Evolutionary conservation across 2,113 vertebrate genomes (phyloP).

Genomic region (Okapia johnstoni): DNA sequence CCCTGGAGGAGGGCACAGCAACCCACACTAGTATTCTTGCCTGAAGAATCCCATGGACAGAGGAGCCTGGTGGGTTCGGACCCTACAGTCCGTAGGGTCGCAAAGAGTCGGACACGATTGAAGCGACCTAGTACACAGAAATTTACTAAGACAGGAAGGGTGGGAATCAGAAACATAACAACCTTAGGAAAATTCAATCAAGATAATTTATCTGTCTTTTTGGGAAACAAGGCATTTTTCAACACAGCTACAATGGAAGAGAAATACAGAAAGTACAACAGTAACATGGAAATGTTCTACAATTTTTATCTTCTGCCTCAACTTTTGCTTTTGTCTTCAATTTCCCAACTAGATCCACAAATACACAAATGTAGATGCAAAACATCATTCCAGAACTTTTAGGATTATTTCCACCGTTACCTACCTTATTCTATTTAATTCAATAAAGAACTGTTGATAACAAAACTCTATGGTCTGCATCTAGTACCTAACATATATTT

Average conservation of each 20-base stretch:
- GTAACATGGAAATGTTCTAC: neutral
- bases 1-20: neutral
- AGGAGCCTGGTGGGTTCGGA: neutral
- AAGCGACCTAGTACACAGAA: neutral
- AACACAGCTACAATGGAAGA: neutral
- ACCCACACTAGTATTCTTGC: neutral
- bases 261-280: neutral
- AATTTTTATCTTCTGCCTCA: neutral
- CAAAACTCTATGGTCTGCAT: neutral
- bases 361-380: neutral
- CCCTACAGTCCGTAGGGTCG: fast-evolving
- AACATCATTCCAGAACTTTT: neutral
- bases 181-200: neutral
- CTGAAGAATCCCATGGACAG: neutral
- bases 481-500: neutral
- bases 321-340: neutral
- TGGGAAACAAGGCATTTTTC: neutral
- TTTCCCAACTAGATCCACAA: neutral
- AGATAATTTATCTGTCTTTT: neutral
- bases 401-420: neutral
- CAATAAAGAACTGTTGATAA: neutral
- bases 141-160: neutral
- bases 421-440: neutral
- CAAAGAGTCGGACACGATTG: neutral
- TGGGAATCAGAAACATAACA: neutral